These are phyloP conservation scores for Gortyna flavago DNA, from an alignment of 2,888 invertebrate species.

Conservation along the genomic window DNA sequence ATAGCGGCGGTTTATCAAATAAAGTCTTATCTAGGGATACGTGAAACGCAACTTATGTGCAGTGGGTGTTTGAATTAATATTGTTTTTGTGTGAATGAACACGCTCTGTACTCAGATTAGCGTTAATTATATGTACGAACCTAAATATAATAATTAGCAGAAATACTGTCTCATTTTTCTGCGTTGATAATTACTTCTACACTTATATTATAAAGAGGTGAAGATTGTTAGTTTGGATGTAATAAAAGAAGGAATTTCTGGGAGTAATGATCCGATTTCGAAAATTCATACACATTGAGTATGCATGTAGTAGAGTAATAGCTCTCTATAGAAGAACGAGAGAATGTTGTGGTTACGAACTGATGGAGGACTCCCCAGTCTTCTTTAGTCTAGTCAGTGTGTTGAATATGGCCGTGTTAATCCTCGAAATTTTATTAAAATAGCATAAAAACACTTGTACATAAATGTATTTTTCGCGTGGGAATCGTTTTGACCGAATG, in stretches of 20 bases:
- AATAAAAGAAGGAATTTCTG: too few relatives aligned
- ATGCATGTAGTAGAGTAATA: not conserved
- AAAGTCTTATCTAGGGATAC: not conserved
- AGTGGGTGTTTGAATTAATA: not conserved
- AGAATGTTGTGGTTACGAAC: not conserved
- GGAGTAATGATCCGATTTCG: too few relatives aligned
- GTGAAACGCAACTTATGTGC: not conserved
- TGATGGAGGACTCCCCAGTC: not conserved
- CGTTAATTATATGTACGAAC: not conserved
- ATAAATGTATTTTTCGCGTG: not conserved
- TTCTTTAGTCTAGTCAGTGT: not conserved
- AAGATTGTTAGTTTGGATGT: too few relatives aligned
- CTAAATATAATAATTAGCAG: not conserved
- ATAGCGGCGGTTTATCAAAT: slow-evolving; percentile 30
- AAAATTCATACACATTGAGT: not conserved
- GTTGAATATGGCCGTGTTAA: not conserved
- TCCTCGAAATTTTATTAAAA: too few relatives aligned
- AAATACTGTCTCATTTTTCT: not conserved
- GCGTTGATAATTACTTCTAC: not conserved
- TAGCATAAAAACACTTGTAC: not conserved
- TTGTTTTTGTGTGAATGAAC: not conserved
- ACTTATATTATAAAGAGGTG: too few relatives aligned
- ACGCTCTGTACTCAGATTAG: not conserved
- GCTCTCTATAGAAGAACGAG: not conserved
- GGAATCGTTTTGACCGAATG: not conserved